A percentile compares a stretch with the other conserved stretches of the same genome.
These are phyloP conservation scores for Eubasilissa regina DNA, from an alignment of 1,140 invertebrate genomes.

Conservation along the genomic window DNA sequence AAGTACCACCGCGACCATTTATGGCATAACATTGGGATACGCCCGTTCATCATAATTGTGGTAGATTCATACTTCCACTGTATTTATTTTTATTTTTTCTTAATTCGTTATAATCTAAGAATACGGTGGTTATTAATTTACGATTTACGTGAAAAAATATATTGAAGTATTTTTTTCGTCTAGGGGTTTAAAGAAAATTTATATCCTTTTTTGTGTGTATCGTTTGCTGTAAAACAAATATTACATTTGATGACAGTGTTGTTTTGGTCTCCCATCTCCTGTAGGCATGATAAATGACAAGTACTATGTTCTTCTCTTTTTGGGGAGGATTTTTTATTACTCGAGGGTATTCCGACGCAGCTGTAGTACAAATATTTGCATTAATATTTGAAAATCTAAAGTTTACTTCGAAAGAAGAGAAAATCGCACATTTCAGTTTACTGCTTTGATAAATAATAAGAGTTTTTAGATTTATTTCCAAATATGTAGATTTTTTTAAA, in stretches of 20 bases:
- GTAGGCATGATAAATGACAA: conserved; percentile 19
- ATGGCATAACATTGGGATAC: too few species aligned
- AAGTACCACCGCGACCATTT: too few species aligned
- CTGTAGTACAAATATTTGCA: conserved; percentile 18
- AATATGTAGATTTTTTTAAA: too few species aligned
- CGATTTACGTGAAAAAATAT: too few species aligned
- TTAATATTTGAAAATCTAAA: conserved; percentile 23
- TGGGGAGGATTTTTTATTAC: background rate
- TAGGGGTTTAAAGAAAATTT: background rate
- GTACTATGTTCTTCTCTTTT: background rate
- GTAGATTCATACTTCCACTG: too few species aligned
- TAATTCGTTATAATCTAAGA: too few species aligned
- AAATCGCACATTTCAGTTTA: background rate
- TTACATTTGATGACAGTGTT: conserved; percentile 19
- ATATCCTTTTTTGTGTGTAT: background rate
- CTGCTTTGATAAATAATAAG: too few species aligned
- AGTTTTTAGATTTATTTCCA: too few species aligned
- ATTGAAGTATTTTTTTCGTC: too few species aligned
- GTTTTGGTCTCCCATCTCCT: background rate
- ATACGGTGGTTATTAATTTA: too few species aligned
- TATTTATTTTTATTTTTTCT: too few species aligned
- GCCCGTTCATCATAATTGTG: too few species aligned
- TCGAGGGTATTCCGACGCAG: conserved; percentile 7
- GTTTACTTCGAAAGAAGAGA: background rate
- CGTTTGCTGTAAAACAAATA: background rate